Evolutionary conservation across 2,113 vertebrate species (phyloP).

Genomic region (Smithornis capensis): DNA sequence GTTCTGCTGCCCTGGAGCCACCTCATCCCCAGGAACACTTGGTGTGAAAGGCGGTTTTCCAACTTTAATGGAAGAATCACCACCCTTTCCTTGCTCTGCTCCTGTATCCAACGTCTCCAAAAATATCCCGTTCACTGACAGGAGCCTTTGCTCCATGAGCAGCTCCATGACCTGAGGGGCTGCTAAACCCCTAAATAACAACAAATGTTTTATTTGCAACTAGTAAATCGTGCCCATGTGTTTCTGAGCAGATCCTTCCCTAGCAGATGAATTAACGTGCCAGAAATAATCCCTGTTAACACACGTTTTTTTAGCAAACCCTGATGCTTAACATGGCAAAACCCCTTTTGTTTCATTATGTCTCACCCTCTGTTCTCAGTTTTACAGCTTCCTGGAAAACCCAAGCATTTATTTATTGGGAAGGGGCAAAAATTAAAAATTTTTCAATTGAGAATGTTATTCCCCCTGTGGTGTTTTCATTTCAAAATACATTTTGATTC

Average conservation of each 20-base stretch:
- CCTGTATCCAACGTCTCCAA: background rate
- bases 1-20: background rate
- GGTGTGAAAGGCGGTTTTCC: background rate
- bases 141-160: background rate
- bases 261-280: background rate
- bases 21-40: rapidly evolving
- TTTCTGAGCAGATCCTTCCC: background rate
- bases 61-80: background rate
- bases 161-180: background rate
- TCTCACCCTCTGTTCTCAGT: background rate
- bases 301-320: background rate
- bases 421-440: background rate
- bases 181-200: background rate
- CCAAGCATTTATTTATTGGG: background rate
- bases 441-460: background rate
- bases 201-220: background rate
- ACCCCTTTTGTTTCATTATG: background rate
- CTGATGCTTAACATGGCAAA: background rate
- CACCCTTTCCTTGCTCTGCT: background rate
- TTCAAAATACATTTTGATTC: background rate
- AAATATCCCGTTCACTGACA: background rate
- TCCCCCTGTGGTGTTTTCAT: background rate
- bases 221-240: background rate
- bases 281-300: background rate
- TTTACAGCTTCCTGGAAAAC: background rate